Base-by-base conservation (phyloP, 2,113 vertebrate species). In the Emydocephalus ijimae region DNA sequence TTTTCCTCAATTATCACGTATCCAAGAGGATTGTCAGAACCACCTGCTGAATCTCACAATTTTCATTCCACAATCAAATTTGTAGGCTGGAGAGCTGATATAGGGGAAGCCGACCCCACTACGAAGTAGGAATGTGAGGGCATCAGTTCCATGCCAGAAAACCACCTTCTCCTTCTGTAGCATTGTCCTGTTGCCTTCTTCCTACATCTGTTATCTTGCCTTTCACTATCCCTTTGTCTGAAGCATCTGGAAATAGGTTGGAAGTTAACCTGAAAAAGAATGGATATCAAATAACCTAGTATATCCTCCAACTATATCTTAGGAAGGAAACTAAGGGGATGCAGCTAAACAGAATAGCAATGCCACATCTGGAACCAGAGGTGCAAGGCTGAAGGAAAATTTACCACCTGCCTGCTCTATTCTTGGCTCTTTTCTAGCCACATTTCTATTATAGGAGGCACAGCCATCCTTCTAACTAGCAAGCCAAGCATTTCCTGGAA, bases 401-500 rank as follows among this genome's bases (percentile, higher is more conserved):
- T 10, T 64, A 54, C 92, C 89, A 93, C 92, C 92, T 90, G 92
- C 48, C 81, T 90, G n/a, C 56, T 90, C 92, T 93, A 87, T 93
- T 89, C 89, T 87, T 56, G 55, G 45, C 45, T 93, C 45, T 90
- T 90, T 90, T 54, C 56, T 90, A 85, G 45, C 89, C 92, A 87
- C 45, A 86, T 43, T 61, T 90, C 92, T 93, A 90, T 90, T 86
- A 86, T 87, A 48, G 89, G 92, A 90, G 64, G n/a, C 12, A 23
- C 90, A 86, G 48, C 89, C 57, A 87, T 61, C 45, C 89, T 92
- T 86, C 92, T 92, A 92, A 92, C 92, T 89, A 86, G 85, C 55
- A 90, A 93, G 89, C 92, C 89, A 87, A 87, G 92, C 89, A 90
- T 93, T 93, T 93, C 89, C 92, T 93, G 89, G 88, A 90, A 87